Evolutionary conservation across 2,888 invertebrate genomes (phyloP).

Genomic region (Ischnura elegans): DNA sequence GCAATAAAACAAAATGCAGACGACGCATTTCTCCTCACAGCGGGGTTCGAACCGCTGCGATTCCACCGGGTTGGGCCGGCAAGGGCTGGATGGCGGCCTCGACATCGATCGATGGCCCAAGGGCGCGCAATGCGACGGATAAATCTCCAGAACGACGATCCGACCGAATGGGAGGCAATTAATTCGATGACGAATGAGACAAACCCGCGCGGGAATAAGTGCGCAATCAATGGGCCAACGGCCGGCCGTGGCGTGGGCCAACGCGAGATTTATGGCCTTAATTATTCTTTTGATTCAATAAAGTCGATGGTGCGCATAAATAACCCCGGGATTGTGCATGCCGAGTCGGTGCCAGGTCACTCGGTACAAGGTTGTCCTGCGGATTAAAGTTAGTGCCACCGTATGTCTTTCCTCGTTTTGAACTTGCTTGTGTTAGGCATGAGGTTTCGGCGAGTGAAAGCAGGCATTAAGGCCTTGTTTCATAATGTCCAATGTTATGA

Average conservation of each 20-base stretch:
- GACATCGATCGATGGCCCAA: not conserved
- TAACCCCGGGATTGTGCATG: not conserved
- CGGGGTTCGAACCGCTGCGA: slow-evolving; percentile 50
- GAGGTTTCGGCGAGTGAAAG: not conserved
- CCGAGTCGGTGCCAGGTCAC: not conserved
- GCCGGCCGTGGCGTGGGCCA: slow-evolving; percentile 1
- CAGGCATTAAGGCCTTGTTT: not conserved
- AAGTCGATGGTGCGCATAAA: slow-evolving; percentile 26
- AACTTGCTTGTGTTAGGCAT: not conserved
- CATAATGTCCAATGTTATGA: no score
- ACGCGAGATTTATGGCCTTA: not conserved
- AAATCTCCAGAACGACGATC: slow-evolving; percentile 13
- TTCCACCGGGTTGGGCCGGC: not conserved
- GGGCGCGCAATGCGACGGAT: slow-evolving; percentile 10
- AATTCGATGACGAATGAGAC: not conserved
- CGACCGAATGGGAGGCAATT: not conserved
- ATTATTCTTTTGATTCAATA: slow-evolving; percentile 38
- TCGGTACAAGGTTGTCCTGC: not conserved
- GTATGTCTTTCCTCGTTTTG: not conserved
- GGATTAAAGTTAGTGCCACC: not conserved
- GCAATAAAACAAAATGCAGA: slow-evolving; percentile 49
- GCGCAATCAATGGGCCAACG: not conserved
- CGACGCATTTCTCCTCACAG: slow-evolving; percentile 3
- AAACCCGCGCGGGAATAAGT: not conserved
- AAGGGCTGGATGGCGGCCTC: not conserved